Conservation (phyloP, 2,113 vertebrate genomes). For the Siniperca knerii region DNA sequence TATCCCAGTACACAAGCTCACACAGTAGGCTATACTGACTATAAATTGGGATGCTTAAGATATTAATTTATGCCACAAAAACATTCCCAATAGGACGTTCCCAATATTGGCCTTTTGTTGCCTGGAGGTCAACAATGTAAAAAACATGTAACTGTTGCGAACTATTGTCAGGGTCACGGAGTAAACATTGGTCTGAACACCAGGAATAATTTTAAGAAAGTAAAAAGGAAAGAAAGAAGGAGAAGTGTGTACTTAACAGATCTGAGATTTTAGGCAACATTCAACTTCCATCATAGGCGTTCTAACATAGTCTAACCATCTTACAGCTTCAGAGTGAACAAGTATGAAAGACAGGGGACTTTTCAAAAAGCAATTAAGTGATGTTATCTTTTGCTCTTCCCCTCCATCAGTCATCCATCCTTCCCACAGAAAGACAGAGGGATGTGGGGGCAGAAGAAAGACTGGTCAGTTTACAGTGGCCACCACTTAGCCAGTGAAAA, state of each 20-base stretch:
- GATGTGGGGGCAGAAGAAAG: constrained; percentile 41
- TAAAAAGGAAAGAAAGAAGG: not conserved
- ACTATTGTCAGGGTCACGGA: not conserved
- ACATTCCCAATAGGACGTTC: too few relatives aligned
- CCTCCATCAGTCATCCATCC: constrained; percentile 27
- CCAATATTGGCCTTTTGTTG: too few relatives aligned
- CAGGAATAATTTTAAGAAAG: not conserved
- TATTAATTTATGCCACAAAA: too few relatives aligned
- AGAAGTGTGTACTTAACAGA: too few relatives aligned
- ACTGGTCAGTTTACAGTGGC: constrained; percentile 52
- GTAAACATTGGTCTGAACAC: not conserved
- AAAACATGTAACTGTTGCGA: not conserved
- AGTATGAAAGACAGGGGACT: constrained; percentile 13
- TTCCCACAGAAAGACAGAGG: constrained; percentile 13
- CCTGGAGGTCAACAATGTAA: too few relatives aligned
- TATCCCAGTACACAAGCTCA: too few relatives aligned
- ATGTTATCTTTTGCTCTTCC: constrained; percentile 56
- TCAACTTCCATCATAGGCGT: not conserved
- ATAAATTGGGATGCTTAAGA: too few relatives aligned
- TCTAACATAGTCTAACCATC: not conserved
- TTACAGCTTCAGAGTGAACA: not conserved
- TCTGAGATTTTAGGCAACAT: not conserved
- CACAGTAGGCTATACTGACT: too few relatives aligned
- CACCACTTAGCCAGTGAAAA: constrained; percentile 59
- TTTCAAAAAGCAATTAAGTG: constrained; percentile 52